phyloP scores from a whole-genome alignment of 2,888 invertebrate genomes.

The Eurois occulta region DNA sequence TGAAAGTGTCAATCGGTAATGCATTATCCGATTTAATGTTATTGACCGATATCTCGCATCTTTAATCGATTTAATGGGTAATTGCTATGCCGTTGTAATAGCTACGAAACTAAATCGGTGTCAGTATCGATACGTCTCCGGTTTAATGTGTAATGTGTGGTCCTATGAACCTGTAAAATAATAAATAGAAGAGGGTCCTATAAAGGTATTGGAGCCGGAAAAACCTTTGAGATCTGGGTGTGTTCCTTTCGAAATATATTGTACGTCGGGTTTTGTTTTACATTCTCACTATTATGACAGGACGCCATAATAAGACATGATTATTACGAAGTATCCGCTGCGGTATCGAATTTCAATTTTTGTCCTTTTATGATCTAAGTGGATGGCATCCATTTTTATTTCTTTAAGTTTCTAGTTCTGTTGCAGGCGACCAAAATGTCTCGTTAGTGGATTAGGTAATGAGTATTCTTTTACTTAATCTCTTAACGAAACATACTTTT shows the following conservation, averaged over 20 bases:
- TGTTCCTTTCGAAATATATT: conserved; percentile 58
- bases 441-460: background rate
- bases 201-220: conserved; percentile 61
- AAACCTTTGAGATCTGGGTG: conserved; percentile 55
- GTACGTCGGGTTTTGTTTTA: conserved; percentile 69
- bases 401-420: conserved; percentile 43
- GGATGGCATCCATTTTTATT: conserved; percentile 56
- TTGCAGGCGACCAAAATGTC: background rate
- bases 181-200: conserved; percentile 70
- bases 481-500: conserved; percentile 53
- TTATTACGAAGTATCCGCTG: conserved; percentile 79
- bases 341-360: conserved; percentile 75
- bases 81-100: conserved; percentile 77
- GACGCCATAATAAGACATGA: conserved; percentile 80
- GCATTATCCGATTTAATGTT: conserved; percentile 79
- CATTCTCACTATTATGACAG: conserved; percentile 80
- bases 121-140: conserved; percentile 76
- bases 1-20: conserved; percentile 78
- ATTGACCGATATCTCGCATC: conserved; percentile 78
- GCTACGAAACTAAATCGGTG: conserved; percentile 76
- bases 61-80: conserved; percentile 80
- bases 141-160: conserved; percentile 81
- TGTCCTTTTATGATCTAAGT: conserved; percentile 72
- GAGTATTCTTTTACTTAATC: conserved; percentile 28
- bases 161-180: conserved; percentile 78